Evolutionary conservation across 2,113 vertebrate species (phyloP).

Genomic region (Phoenicopterus ruber): DNA sequence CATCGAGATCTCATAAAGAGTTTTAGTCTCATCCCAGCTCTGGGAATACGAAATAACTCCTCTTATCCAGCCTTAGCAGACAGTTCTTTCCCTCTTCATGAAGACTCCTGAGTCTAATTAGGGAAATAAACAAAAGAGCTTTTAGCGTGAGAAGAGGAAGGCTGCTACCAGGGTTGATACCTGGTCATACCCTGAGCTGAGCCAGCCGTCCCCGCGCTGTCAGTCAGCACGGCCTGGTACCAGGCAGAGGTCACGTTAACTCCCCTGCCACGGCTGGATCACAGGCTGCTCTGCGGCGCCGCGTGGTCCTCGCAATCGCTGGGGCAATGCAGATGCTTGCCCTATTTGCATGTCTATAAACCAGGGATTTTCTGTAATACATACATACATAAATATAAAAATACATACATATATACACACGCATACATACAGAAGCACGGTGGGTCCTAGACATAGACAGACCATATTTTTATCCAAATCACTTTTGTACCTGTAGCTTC

Average conservation of each 20-base stretch:
- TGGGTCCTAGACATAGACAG: not conserved
- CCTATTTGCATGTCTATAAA: fast-evolving
- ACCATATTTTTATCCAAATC: no score
- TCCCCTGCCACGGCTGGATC: not conserved
- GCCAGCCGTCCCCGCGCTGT: not conserved
- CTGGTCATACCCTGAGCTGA: not conserved
- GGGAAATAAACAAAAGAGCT: not conserved
- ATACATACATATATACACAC: fast-evolving
- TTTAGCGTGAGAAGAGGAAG: not conserved
- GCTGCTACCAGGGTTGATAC: not conserved
- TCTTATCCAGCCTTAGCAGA: not conserved
- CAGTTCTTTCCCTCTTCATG: not conserved
- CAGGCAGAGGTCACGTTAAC: not conserved
- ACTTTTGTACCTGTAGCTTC: no score
- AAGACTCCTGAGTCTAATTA: not conserved
- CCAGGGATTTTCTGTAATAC: not conserved
- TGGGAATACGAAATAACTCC: not conserved
- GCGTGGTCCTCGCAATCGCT: not conserved
- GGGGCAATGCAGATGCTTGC: not conserved
- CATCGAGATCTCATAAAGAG: not conserved
- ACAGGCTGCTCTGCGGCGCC: not conserved
- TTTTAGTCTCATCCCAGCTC: not conserved
- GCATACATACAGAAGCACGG: not conserved
- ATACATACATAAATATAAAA: not conserved
- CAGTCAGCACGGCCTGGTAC: not conserved